Evolutionary conservation across 2,113 vertebrate species (phyloP), one percentile per base, ranked within the genome.

Genomic region (Austrofundulus limnaeus): DNA sequence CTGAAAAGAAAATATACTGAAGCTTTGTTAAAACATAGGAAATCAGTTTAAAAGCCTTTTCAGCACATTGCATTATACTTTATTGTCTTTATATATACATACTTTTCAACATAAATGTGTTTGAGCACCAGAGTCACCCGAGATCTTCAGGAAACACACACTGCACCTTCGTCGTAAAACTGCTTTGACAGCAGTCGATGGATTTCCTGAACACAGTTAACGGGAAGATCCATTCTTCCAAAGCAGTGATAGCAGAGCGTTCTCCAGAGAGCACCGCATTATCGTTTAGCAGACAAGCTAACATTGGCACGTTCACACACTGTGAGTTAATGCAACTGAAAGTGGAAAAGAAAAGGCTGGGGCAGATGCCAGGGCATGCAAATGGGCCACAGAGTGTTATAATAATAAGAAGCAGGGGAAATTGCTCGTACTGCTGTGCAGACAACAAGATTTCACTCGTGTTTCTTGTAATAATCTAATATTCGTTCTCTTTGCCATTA

Each of bases 401-500:
- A n/a, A 51, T 54, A 51, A 68, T 83, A 73, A 67, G 82, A 78
- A 81, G 81, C 47, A 52, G 70, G 28, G 58, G 70, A 81, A 85
- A 77, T 21, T 50, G 54, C 69, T 72, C 54, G 53, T 60, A 58
- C 72, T 61, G 59, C 59, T 69, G 72, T 15, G 57, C 64, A 64
- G 54, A 54, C 63, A 65, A 85, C 63, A 75, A 68, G 52, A 59
- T 60, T 82, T 77, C 58, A 82, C 39, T 80, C 66, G 20, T 72
- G 79, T 61, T 60, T 62, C 72, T 24, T 52, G 68, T 25, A 65
- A 69, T 89, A 88, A 92, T 90, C 84, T 69, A 91, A 89, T 92
- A 84, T 86, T 56, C 47, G 37, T 66, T 48, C 71, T 82, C 80
- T 86, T 83, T 81, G 75, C 88, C 87, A 88, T 91, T 89, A 91